Base-by-base conservation (phyloP, 2,888 invertebrate genomes). In the Brachylomia viminalis region DNA sequence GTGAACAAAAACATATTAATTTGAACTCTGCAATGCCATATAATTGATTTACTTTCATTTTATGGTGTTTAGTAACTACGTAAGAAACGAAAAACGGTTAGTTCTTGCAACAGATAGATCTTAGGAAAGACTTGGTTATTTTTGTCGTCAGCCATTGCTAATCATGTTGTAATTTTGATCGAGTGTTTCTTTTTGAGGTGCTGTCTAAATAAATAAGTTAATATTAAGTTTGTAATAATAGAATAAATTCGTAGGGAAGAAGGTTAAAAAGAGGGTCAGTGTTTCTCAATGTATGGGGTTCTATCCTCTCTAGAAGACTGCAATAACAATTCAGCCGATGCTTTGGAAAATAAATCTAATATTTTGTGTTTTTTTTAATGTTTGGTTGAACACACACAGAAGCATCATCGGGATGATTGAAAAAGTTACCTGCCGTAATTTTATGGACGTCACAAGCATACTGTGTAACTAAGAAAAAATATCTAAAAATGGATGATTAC, bases 11-110 rank as follows among this genome's bases (percentile, higher is more conserved):
- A 67, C 61, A 80, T 73, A 86, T 86, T 62, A 78, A 75, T 81
- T 79, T 65, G 64, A 66, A 73, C 54, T 79, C 72, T 64, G 77
- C 73, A 82, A 88, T 71, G 72, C 66, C 77, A 79, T 86, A 80
- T 88, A 89, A 88, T 88, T 83, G 77, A 89, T 89, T 88, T 77
- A 58, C 79, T 82, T 79, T 80, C 68, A 59, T 80, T 76, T 80
- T 84, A 84, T 86, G 82, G 77, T 78, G 82, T 85, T 86, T 73
- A 82, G 85, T 85, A 84, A 88, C 75, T 75, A 67, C 67, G 66
- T 77, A 79, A 84, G 73, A 71, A 72, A 77, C 59, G 75, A 83
- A 84, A 87, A 85, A 75, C 76, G 23, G 56, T 75, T 77, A 52
- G 72, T 56, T 79, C 80, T 89, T 84, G 86, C 88, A 65, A 83